These are phyloP conservation scores for Archivesica marissinica DNA, from an alignment of 1,140 invertebrate genomes.

Conservation along the genomic window DNA sequence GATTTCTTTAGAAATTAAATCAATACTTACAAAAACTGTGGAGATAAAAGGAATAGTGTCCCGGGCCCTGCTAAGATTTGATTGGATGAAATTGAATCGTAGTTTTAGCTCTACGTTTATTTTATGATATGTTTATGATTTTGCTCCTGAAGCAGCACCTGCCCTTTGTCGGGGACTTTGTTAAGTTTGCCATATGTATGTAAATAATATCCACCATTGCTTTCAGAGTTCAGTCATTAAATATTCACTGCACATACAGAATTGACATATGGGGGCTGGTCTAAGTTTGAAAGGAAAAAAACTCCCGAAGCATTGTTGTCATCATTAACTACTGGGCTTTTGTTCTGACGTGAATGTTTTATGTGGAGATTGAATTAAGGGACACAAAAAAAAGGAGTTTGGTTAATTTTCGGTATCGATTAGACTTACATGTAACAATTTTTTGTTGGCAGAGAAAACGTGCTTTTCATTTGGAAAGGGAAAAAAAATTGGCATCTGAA, in stretches of 20 bases:
- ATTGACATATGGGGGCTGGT: conserved; percentile 55
- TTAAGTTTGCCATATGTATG: conserved; percentile 62
- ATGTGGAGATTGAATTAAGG: conserved; percentile 11
- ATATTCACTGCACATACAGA: conserved; percentile 34
- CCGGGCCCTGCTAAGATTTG: conserved; percentile 1
- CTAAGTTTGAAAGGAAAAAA: conserved; percentile 32
- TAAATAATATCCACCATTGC: conserved; percentile 51
- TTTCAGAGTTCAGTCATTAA: conserved; percentile 34
- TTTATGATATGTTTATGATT: conserved; percentile 61
- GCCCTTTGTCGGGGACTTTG: conserved; percentile 51
- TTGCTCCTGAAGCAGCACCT: conserved; percentile 40
- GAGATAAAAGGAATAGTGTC: conserved; percentile 53
- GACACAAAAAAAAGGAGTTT: not conserved
- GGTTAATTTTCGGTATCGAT: not conserved
- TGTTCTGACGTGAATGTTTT: conserved; percentile 12
- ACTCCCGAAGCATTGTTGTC: conserved; percentile 4
- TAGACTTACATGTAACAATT: not conserved
- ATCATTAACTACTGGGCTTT: conserved; percentile 25
- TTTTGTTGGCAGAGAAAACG: not conserved
- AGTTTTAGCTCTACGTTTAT: conserved; percentile 48
- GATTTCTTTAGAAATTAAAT: conserved; percentile 59
- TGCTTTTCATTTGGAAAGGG: no score
- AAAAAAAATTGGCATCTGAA: not conserved
- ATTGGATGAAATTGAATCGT: conserved; percentile 20
- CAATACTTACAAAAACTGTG: conserved; percentile 44